Percentiles rank a stretch among this genome's conserved stretches.
Evolutionary conservation across 2,113 vertebrate species (phyloP).

Genomic region (Rhombomys opimus): DNA sequence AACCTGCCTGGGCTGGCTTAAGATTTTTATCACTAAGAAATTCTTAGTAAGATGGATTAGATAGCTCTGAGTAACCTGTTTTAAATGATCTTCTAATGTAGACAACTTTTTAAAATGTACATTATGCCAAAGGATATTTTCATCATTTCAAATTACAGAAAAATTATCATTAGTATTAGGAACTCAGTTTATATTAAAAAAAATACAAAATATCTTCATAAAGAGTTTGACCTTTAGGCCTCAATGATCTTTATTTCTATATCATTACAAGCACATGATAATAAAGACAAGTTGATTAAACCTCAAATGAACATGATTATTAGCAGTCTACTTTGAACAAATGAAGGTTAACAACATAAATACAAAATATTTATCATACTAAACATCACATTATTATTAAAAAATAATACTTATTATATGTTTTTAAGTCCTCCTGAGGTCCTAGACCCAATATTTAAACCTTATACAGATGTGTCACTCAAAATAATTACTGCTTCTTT

Average conservation of each 20-base stretch:
- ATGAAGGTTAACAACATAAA: not conserved
- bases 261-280: not conserved
- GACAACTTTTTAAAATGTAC: not conserved
- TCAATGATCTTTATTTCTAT: not conserved
- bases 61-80: not conserved
- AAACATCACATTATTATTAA: not conserved
- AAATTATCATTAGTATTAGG: not conserved
- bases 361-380: not conserved
- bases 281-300: not conserved
- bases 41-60: not conserved
- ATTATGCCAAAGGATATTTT: not conserved
- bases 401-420: not conserved
- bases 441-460: not conserved
- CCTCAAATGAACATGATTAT: not conserved
- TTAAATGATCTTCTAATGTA: not conserved
- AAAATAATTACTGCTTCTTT: not conserved
- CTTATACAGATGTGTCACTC: not conserved
- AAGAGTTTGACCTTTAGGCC: not conserved
- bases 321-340: not conserved
- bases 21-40: slow-evolving; percentile 62
- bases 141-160: not conserved
- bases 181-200: not conserved
- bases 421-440: not conserved
- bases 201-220: not conserved
- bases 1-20: slow-evolving; percentile 25